Percentiles rank a stretch among this genome's conserved stretches.
These are phyloP conservation scores for Eristalinus sepulchralis DNA, from an alignment of 2,888 invertebrate species.

Conservation along the genomic window DNA sequence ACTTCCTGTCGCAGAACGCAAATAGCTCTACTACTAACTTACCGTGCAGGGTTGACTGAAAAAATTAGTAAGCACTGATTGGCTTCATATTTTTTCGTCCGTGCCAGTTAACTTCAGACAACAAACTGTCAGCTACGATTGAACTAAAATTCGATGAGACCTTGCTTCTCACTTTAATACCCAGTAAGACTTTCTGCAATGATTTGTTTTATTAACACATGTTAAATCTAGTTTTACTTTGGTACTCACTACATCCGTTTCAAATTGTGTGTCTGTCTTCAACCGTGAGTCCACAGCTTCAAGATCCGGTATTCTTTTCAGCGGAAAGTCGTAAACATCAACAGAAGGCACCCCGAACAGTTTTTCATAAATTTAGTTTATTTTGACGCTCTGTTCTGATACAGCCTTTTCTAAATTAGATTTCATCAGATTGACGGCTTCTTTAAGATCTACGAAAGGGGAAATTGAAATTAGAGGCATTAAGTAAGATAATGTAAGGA, in stretches of 20 bases:
- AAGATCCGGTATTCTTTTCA: neutral
- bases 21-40: neutral
- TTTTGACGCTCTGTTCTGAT: neutral
- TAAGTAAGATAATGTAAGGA: no score
- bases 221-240: neutral
- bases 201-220: neutral
- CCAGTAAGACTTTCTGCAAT: neutral
- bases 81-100: neutral
- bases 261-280: neutral
- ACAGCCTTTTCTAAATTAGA: neutral
- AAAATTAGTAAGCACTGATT: neutral
- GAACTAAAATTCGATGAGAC: neutral
- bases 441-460: neutral
- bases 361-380: neutral
- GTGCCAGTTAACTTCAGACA: constrained; percentile 1
- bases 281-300: neutral
- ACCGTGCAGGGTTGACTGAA: no score
- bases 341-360: neutral
- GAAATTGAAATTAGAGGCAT: no score
- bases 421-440: neutral
- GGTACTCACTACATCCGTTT: no score
- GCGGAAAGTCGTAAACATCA: neutral
- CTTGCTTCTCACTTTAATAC: neutral
- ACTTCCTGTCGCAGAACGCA: no score
- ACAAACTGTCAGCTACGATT: constrained; percentile 3